Conservation (phyloP, 2,888 invertebrate genomes). For the Nephrotoma appendiculata region DNA sequence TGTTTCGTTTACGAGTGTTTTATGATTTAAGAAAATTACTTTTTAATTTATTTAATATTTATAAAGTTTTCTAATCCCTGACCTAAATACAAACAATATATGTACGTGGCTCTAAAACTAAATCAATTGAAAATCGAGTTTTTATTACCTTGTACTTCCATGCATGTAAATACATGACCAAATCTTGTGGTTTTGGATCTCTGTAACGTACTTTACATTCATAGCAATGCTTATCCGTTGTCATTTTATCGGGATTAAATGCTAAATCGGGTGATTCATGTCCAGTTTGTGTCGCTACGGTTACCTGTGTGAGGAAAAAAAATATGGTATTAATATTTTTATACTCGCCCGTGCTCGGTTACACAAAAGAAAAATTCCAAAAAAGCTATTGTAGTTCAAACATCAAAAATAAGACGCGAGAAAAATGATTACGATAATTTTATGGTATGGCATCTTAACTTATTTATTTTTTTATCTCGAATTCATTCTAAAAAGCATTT, state of each 20-base stretch:
- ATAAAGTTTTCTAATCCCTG: not conserved
- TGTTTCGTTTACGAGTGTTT: not conserved
- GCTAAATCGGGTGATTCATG: slow-evolving; percentile 54
- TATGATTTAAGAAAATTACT: not conserved
- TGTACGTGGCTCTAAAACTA: not conserved
- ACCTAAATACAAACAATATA: not conserved
- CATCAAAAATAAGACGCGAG: too few species aligned
- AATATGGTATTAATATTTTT: not conserved
- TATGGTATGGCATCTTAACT: too few species aligned
- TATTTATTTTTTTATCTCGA: too few species aligned
- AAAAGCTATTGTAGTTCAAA: too few species aligned
- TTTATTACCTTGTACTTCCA: slow-evolving; percentile 68
- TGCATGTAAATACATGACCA: slow-evolving; percentile 93
- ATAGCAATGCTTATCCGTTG: slow-evolving; percentile 75
- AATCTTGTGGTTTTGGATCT: slow-evolving; percentile 81
- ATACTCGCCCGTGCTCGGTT: not conserved
- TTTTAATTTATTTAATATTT: not conserved
- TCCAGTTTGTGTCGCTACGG: slow-evolving; percentile 76
- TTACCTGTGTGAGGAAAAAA: slow-evolving; percentile 36
- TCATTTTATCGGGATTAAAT: slow-evolving; percentile 56
- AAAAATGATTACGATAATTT: too few species aligned
- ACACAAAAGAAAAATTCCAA: too few species aligned
- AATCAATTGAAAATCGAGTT: not conserved
- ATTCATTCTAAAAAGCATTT: not conserved
- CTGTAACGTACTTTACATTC: slow-evolving; percentile 85